Evolutionary conservation across 2,797 vertebrate genomes (phyloP), one percentile per base, ranked within the genome.

Genomic region (Amphiprion clarkii): DNA sequence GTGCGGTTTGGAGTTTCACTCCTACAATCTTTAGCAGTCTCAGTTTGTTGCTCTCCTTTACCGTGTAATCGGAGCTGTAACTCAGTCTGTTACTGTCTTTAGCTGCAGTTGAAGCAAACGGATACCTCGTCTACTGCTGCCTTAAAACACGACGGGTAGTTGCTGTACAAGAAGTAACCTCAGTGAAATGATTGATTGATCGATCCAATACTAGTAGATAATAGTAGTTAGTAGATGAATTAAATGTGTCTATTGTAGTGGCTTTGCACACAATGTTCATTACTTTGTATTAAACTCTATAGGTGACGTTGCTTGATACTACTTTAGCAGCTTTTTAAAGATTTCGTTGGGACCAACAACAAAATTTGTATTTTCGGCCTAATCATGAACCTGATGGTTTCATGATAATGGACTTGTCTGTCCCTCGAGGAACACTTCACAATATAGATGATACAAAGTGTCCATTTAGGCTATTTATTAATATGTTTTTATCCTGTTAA

Each of bases 1-100:
- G 29, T 19, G 57, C 54, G 61, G 56, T 59, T 27, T 60, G 55
- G 27, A 65, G 33, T 60, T 74, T 69, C 31, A 82, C 80, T 42
- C 80, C 71, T 58, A 75, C 71, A 71, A 10, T 25, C 61, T 36
- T 60, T 3, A 33, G 39, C 54, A 57, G 68, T 58, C 56, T 55
- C 11, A 8, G 3, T 40, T 31, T 23, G 46, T 60, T 55, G 44
- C 36, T 44, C 17, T 53, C 5, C 21, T 27, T 36, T 13, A 13
- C 14, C 29, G 21, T 44, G 39, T 19, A 25, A 68, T 48, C 8
- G 27, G 23, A 68, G n/a, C 51, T 21, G 23, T 27, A 31, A 61
- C 44, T 49, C 54, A 12, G 16, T 65, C 16, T 61, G 33, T 66
- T 40, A n/a, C 14, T 39, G 62, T 67, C 19, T 75, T 66, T 51